Base-by-base conservation (phyloP, 92 coral and sea anemone genomes). In the Siderastrea radians region DNA sequence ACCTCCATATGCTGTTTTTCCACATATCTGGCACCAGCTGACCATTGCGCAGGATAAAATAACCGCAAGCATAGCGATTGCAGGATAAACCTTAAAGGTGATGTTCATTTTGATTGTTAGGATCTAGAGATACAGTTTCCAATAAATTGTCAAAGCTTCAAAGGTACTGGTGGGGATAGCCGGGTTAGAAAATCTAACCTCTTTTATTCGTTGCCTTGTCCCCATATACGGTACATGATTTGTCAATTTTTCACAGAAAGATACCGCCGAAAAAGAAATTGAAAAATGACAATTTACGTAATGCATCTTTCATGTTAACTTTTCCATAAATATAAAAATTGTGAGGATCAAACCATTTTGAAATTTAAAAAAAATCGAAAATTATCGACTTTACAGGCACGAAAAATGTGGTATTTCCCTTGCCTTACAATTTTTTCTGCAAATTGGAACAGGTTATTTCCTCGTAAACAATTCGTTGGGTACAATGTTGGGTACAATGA, bases 11-110 rank as follows among this genome's bases (percentile, higher is more conserved):
- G 75, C 13, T 26, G 47, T 45, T 49, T 71, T 80, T 51, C 84
- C 84, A 68, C 84, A 80, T 1, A 57, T 62, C 74, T 80, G 84
- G 38, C 75, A 68, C 84, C 75, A 11, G 64, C 14, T 7, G 13
- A 15, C 75, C 75, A 54, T 51, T 38, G 38, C 16, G 6, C 26
- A 49, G 52, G 64, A 67, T 44, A 71, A 43, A 66, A 80, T 19
- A 52, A 80, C 53, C 3, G 60, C 53, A 15, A 80, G 3, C 38
- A 44, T 48, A 2, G 52, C 38, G 4, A 67, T 11, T 1, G 15
- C 17, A 44, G 75, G 8, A 7, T 1, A 52, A 11, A 47, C 1
- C 8, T 58, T 58, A 4, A 2, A 75, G 1, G 74, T 0, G 59
- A 3, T 19, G 5, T 15, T 44, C 84, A 80, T 80, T 46, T 68